Conservation (phyloP, 2,113 vertebrate species). For the Indicator indicator region DNA sequence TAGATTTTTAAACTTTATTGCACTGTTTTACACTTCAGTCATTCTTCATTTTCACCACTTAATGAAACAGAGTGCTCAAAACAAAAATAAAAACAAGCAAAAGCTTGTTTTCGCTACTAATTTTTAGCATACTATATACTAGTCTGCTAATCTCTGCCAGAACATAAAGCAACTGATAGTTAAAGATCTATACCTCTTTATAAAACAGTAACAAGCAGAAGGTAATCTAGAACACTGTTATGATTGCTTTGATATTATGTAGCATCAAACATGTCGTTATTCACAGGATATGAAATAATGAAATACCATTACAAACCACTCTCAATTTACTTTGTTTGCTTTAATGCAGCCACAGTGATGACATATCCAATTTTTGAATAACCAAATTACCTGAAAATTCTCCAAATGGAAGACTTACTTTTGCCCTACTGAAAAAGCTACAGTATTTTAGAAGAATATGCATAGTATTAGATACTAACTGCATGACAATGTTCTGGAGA, state of each 20-base stretch:
- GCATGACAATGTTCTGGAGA: background rate
- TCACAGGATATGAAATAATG: background rate
- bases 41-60: background rate
- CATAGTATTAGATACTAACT: background rate
- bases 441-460: background rate
- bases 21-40: background rate
- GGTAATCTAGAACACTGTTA: background rate
- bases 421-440: background rate
- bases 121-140: background rate
- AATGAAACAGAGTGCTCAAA: background rate
- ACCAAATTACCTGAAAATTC: background rate
- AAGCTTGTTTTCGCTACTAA: background rate
- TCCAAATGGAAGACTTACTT: background rate
- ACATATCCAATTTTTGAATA: background rate
- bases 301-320: background rate
- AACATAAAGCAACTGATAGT: background rate
- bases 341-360: background rate
- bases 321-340: background rate
- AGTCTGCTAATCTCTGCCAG: background rate
- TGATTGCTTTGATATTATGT: background rate
- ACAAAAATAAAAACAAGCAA: no score
- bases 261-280: background rate
- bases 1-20: background rate
- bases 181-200: background rate
- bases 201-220: background rate